Base-by-base conservation (phyloP, 2,113 vertebrate species). In the Cyrtonyx montezumae region DNA sequence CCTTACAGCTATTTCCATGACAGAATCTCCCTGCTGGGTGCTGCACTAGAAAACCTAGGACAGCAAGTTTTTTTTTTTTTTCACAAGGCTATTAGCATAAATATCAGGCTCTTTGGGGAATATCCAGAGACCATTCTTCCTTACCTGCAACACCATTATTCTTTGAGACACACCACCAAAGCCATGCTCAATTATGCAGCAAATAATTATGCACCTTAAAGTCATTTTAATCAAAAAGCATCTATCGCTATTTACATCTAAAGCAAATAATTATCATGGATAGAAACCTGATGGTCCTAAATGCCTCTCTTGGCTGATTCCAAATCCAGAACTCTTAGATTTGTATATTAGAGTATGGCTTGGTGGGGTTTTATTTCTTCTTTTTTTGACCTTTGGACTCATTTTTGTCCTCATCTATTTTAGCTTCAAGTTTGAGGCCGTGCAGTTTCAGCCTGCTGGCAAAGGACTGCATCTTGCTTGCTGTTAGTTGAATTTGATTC, bases 331-430 rank as follows among this genome's bases (percentile, higher is more conserved):
- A 73, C 91, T 81, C 36, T 73, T 91, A 66, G 74, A 36, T 93
- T 96, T 95, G 73, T 34, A 43, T 77, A 79, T 62, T 80, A 25
- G 5, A 59, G 40, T 40, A 12, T 13, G 53, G 76, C 59, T 90
- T 94, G 40, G 40, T 40, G 40, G 40, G 40, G 12, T 95, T 88
- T 90, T 16, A 9, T 28, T 30, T 49, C 7, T 22, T 48, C 17
- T 46, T 19, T 46, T 28, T 51, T 51, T 15, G 28, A 96, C 87
- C 91, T 95, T 92, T 95, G 85, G 94, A 93, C 76, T 92, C 14
- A 0, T 78, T 96, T 96, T 90, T 88, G 74, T 76, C 82, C 73
- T 95, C 94, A 96, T 94, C 95, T 95, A 90, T 94, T 96, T 95
- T 87, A 96, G 93, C 91, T 96, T 92, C 93, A 89, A 91, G 68